Conservation (phyloP, 2,797 vertebrate genomes). For the Trachurus trachurus region DNA sequence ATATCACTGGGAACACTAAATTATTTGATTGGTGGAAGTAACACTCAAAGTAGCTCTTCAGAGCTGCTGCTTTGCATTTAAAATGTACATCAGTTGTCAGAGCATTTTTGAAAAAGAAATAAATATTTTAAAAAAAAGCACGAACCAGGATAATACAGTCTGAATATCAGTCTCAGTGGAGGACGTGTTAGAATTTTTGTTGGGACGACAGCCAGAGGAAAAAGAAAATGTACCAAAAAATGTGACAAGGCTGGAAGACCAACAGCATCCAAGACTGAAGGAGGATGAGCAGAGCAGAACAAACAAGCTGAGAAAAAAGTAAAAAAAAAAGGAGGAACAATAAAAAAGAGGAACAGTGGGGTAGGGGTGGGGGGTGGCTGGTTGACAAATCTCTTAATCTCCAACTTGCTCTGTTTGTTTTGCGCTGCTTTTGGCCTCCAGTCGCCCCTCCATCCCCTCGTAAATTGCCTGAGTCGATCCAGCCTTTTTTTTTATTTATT, state of each 20-base stretch:
- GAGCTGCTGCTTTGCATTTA: constrained; percentile 39
- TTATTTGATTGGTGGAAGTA: not conserved
- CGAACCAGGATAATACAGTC: constrained; percentile 10
- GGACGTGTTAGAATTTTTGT: not conserved
- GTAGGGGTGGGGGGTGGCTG: not conserved
- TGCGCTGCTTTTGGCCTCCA: constrained; percentile 63
- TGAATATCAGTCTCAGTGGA: constrained; percentile 34
- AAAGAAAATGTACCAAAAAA: constrained; percentile 9
- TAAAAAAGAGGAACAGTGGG: constrained; percentile 46
- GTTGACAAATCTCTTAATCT: constrained; percentile 79
- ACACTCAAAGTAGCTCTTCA: not conserved
- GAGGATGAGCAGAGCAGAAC: constrained; percentile 36
- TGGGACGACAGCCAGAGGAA: constrained; percentile 8
- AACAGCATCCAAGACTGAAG: constrained; percentile 31
- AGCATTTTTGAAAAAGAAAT: not conserved
- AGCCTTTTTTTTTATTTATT: no score
- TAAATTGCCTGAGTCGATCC: constrained; percentile 77
- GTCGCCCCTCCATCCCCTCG: constrained; percentile 65
- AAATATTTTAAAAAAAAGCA: constrained; percentile 18
- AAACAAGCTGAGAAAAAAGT: constrained; percentile 49
- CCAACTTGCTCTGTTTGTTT: constrained; percentile 70
- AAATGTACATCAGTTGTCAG: constrained; percentile 21
- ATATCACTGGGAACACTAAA: not conserved
- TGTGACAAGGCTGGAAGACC: constrained; percentile 23
- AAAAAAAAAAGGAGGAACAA: constrained; percentile 47